These are phyloP conservation scores for Tonatia bakeri DNA, from an alignment of 2,113 vertebrate species.

Conservation along the genomic window DNA sequence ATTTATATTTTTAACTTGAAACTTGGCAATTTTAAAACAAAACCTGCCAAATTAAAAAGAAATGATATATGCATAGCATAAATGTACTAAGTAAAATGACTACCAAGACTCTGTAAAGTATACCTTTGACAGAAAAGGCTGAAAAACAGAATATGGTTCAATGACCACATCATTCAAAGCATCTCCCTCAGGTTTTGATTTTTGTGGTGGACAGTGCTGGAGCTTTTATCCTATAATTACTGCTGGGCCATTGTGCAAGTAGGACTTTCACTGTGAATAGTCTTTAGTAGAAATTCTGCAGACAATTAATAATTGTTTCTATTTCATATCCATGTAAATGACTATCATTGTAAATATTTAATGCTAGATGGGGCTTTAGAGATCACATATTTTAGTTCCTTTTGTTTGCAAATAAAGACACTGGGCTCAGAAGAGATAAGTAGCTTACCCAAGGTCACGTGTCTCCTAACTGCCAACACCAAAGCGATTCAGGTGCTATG, in stretches of 20 bases:
- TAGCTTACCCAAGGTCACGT: neutral
- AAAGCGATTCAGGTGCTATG: neutral
- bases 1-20: conserved; percentile 45
- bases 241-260: neutral
- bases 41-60: conserved; percentile 10
- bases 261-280: neutral
- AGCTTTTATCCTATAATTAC: neutral
- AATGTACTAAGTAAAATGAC: conserved; percentile 14
- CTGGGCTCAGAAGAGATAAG: neutral
- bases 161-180: neutral
- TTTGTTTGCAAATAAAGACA: neutral
- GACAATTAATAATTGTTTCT: neutral
- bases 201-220: neutral
- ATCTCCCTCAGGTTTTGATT: neutral
- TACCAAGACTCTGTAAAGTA: neutral
- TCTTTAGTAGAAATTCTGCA: neutral
- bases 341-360: neutral
- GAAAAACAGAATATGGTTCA: neutral
- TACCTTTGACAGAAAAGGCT: neutral
- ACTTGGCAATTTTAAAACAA: conserved; percentile 24
- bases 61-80: neutral
- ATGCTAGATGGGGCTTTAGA: neutral
- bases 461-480: neutral
- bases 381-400: neutral
- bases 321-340: neutral